phyloP scores from a whole-genome alignment of 2,888 invertebrate genomes.

The Norana najaformis region DNA sequence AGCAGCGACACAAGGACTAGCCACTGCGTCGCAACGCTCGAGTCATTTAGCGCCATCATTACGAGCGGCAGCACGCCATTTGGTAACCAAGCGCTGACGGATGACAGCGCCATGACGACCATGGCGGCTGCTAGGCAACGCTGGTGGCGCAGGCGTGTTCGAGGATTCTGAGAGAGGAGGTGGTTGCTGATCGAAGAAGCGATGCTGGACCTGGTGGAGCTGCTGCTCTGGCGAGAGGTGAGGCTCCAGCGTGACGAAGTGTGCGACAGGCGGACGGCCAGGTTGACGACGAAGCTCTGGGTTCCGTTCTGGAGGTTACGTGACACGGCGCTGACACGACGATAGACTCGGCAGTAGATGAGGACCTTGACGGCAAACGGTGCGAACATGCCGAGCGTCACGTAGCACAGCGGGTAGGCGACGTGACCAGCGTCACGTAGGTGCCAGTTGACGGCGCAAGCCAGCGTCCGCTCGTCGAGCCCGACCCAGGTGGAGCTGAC shows the following conservation, averaged over 20 bases:
- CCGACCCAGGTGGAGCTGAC: not conserved
- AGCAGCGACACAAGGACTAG: not conserved
- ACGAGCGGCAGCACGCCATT: slow-evolving; percentile 5
- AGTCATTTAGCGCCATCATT: not conserved
- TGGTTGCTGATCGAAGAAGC: not conserved
- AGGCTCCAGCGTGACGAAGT: not conserved
- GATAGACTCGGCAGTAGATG: not conserved
- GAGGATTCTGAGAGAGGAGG: not conserved
- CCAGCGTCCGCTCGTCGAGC: not conserved
- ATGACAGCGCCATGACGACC: not conserved
- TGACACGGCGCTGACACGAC: not conserved
- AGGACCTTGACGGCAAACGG: not conserved
- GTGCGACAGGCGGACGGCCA: not conserved
- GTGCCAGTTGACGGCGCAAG: slow-evolving; percentile 13
- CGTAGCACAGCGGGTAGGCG: not conserved
- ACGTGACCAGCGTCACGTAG: not conserved
- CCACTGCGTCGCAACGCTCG: not conserved
- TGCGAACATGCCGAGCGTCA: not conserved
- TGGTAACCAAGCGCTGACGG: slow-evolving; percentile 5
- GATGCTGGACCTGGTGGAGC: not conserved
- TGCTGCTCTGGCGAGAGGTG: slow-evolving; percentile 7
- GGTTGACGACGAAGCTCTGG: not conserved
- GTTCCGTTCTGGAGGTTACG: slow-evolving; percentile 1
- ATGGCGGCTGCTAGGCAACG: slow-evolving; percentile 13
- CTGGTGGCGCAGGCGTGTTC: not conserved